phyloP scores from a whole-genome alignment of 2,797 vertebrate genomes.

The Acrossocheilus fasciatus region DNA sequence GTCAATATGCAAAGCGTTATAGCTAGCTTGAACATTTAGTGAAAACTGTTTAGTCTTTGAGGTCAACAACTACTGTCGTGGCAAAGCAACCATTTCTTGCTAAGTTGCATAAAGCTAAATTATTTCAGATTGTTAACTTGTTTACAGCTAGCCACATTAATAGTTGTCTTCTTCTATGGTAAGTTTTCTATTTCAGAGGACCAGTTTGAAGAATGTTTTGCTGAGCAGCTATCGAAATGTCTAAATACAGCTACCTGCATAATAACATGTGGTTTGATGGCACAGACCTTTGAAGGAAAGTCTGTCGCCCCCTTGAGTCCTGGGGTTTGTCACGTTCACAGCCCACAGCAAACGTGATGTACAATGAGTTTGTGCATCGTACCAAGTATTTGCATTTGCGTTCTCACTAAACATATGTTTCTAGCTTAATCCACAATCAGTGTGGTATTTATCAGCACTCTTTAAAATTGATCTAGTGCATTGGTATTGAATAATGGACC shows the following conservation, averaged over 20 bases:
- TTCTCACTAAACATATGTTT: background rate
- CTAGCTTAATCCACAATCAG: conserved; percentile 5
- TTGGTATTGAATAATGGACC: conserved; percentile 93
- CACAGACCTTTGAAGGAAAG: background rate
- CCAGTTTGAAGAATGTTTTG: background rate
- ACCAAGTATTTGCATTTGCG: background rate
- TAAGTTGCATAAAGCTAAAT: background rate
- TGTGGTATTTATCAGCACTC: background rate
- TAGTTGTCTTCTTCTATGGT: background rate
- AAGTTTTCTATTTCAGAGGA: background rate
- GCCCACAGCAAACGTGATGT: background rate
- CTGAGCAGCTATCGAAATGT: background rate
- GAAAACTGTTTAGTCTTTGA: background rate
- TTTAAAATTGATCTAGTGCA: conserved; percentile 87
- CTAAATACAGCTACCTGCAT: background rate
- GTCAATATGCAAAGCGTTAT: background rate
- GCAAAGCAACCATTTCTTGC: background rate
- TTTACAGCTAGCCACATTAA: background rate
- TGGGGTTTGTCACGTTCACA: background rate
- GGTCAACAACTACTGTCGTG: background rate
- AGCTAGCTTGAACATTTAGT: background rate
- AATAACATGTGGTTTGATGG: background rate
- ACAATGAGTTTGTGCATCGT: background rate
- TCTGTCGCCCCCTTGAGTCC: background rate
- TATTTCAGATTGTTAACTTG: background rate